A percentile compares a stretch with the other conserved stretches of the same genome.
Evolutionary conservation across 1,140 invertebrate species (phyloP).

Genomic region (Asbolus verrucosus): DNA sequence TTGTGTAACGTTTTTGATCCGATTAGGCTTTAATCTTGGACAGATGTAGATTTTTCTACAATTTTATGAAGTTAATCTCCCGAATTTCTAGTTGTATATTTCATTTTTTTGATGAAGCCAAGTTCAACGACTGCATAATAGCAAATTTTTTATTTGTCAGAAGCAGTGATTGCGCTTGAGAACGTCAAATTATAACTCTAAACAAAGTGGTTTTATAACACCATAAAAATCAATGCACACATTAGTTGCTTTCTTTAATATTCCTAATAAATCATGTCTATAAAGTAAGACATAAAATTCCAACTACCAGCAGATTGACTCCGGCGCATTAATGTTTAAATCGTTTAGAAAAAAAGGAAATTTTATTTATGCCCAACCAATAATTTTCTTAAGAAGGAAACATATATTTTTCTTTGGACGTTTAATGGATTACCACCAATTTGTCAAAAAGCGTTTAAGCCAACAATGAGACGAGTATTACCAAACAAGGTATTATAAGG

Average conservation of each 20-base stretch:
- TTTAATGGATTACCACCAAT: slow-evolving; percentile 28
- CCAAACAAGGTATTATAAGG: slow-evolving; percentile 12
- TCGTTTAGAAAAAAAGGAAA: slow-evolving; percentile 31
- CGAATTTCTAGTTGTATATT: not conserved
- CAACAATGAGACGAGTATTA: slow-evolving; percentile 5
- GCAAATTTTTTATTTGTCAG: slow-evolving; percentile 8
- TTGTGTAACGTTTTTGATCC: slow-evolving; percentile 20
- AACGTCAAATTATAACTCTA: slow-evolving; percentile 23
- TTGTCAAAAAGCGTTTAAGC: slow-evolving; percentile 13
- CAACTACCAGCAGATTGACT: slow-evolving; percentile 36
- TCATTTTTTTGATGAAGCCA: not conserved
- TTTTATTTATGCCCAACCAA: slow-evolving; percentile 20
- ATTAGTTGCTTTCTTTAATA: slow-evolving; percentile 43
- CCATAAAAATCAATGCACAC: slow-evolving; percentile 44
- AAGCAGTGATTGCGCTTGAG: not conserved
- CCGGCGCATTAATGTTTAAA: slow-evolving; percentile 10
- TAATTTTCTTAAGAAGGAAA: slow-evolving; percentile 18
- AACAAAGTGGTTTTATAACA: slow-evolving; percentile 46
- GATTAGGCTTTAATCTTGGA: slow-evolving; percentile 1
- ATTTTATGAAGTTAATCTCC: slow-evolving; percentile 25
- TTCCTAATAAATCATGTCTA: slow-evolving; percentile 36
- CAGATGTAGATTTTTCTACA: slow-evolving; percentile 22
- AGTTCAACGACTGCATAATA: slow-evolving; percentile 8
- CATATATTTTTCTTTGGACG: slow-evolving; percentile 28
- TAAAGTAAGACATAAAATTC: slow-evolving; percentile 44